phyloP scores from a whole-genome alignment of 1,140 invertebrate genomes.

The Pristionchus pacificus region DNA sequence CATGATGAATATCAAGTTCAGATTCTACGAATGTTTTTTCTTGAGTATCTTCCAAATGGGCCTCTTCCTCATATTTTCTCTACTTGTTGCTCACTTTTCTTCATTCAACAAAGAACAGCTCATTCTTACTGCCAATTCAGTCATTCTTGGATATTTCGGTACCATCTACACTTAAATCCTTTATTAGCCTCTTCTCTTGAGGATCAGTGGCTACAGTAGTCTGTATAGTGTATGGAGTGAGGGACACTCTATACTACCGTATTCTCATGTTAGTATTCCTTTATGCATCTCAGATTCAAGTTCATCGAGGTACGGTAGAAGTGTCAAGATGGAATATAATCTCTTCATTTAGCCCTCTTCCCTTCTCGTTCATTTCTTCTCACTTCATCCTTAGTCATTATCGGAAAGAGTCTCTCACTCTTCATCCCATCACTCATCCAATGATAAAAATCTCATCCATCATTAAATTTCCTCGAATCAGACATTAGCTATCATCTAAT shows the following conservation, averaged over 20 bases:
- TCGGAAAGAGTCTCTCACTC: too few species aligned
- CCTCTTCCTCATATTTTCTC: slow-evolving; percentile 19
- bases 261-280: slow-evolving; percentile 45
- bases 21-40: slow-evolving; percentile 50
- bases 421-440: too few species aligned
- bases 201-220: slow-evolving; percentile 53
- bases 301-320: slow-evolving; percentile 40
- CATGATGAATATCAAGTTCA: neutral
- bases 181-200: slow-evolving; percentile 24
- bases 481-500: neutral
- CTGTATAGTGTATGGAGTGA: slow-evolving; percentile 50
- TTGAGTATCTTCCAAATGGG: slow-evolving; percentile 39
- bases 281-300: slow-evolving; percentile 52
- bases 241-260: slow-evolving; percentile 42
- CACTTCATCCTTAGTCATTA: neutral
- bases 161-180: slow-evolving; percentile 7
- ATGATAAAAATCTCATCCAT: too few species aligned
- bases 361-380: neutral
- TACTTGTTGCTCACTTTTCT: slow-evolving; percentile 15
- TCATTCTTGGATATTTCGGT: slow-evolving; percentile 50
- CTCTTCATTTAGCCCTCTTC: slow-evolving; percentile 11
- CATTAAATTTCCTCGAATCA: slow-evolving; percentile 1
- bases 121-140: slow-evolving; percentile 18
- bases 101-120: slow-evolving; percentile 6
- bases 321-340: neutral